phyloP scores from a whole-genome alignment of 2,888 invertebrate genomes.

The Brenthis ino region DNA sequence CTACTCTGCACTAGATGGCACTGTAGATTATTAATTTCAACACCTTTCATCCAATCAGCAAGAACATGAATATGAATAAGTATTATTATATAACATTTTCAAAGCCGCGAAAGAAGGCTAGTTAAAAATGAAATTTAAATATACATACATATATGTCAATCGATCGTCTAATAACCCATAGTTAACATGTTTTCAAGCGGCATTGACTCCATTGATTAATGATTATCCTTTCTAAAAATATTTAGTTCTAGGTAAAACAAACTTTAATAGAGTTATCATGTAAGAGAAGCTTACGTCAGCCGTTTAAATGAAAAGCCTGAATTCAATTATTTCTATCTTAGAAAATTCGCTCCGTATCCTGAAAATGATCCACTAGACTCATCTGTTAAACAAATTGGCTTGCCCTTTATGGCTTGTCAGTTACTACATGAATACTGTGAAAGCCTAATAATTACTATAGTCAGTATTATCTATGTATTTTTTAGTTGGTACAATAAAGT shows the following conservation, averaged over 20 bases:
- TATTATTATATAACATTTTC: too few species aligned
- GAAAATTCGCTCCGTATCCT: neutral
- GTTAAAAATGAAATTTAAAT: neutral
- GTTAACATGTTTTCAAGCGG: constrained; percentile 3
- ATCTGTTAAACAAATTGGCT: neutral
- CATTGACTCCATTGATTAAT: neutral
- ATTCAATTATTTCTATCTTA: neutral
- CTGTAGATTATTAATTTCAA: too few species aligned
- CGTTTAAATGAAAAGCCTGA: neutral
- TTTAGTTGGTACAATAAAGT: too few species aligned
- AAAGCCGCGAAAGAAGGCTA: too few species aligned
- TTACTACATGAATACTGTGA: too few species aligned
- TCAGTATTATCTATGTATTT: too few species aligned
- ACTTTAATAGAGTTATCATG: constrained; percentile 7
- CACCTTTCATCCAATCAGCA: too few species aligned
- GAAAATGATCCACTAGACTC: neutral
- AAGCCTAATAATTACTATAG: too few species aligned
- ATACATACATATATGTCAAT: neutral
- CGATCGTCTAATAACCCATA: constrained; percentile 12
- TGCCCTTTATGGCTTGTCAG: neutral
- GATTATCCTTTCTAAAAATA: constrained; percentile 4
- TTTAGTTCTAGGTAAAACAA: neutral
- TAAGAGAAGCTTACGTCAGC: neutral
- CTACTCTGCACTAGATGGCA: too few species aligned
- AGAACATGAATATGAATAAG: too few species aligned